Conservation (phyloP, 2,888 invertebrate genomes). For the Nomada hirtipes region DNA sequence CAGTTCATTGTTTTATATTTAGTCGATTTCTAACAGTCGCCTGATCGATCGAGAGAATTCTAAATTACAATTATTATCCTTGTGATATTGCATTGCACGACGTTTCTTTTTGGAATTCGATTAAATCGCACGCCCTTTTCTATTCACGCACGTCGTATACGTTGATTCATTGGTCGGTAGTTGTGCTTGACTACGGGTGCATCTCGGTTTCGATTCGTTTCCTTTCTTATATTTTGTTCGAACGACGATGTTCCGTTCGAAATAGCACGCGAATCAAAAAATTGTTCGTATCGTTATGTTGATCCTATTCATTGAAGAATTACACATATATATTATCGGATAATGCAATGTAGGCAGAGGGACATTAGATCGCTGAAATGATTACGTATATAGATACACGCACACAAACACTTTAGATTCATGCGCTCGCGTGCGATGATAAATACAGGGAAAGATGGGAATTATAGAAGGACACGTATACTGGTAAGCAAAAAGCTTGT, state of each 20-base stretch:
- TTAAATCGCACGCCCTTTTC: neutral
- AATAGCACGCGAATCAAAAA: neutral
- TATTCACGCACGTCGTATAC: neutral
- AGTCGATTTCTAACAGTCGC: neutral
- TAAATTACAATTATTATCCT: neutral
- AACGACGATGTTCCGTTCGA: neutral
- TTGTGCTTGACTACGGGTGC: neutral
- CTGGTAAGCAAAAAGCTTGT: slow-evolving; percentile 71
- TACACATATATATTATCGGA: neutral
- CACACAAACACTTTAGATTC: slow-evolving; percentile 19
- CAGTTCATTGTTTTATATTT: neutral
- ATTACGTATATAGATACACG: slow-evolving; percentile 17
- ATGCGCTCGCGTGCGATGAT: slow-evolving; percentile 32
- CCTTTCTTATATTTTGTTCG: neutral
- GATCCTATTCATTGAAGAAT: neutral
- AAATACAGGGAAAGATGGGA: slow-evolving; percentile 1
- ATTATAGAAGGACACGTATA: slow-evolving; percentile 64
- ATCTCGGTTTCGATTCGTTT: neutral
- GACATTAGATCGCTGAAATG: slow-evolving; percentile 6
- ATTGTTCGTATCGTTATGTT: neutral
- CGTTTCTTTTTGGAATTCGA: neutral
- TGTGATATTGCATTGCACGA: neutral
- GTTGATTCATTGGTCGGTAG: neutral
- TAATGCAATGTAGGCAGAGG: slow-evolving; percentile 14
- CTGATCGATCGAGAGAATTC: neutral